Conservation (phyloP, 2,113 vertebrate genomes). For the Rafetus swinhoei region DNA sequence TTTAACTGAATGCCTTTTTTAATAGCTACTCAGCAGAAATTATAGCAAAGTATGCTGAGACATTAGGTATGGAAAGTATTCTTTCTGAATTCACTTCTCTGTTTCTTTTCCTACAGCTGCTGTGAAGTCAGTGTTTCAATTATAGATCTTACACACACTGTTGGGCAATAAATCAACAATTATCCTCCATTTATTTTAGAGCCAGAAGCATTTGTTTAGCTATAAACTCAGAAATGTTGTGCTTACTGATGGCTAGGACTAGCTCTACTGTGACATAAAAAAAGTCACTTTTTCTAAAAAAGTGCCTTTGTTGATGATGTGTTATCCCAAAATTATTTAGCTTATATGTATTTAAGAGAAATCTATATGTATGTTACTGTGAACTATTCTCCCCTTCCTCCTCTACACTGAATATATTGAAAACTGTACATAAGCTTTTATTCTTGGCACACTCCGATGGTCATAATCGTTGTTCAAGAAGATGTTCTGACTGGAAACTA, state of each 20-base stretch:
- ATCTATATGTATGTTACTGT: neutral
- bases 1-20: neutral
- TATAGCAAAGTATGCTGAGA: conserved; percentile 39
- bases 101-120: conserved; percentile 60
- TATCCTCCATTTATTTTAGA: conserved; percentile 68
- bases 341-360: neutral
- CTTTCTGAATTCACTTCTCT: conserved; percentile 50
- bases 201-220: conserved; percentile 73
- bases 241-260: conserved; percentile 14
- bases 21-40: conserved; percentile 46
- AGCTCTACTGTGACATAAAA: conserved; percentile 35
- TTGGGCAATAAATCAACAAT: conserved; percentile 60
- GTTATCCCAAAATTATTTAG: neutral
- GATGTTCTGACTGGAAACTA: neutral
- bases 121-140: conserved; percentile 75
- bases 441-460: neutral
- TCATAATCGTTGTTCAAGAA: neutral
- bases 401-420: neutral
- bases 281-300: neutral
- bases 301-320: neutral
- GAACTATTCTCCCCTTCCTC: neutral
- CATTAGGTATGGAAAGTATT: conserved; percentile 58
- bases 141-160: conserved; percentile 74
- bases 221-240: conserved; percentile 53
- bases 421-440: neutral